A percentile compares a stretch with the other conserved stretches of the same genome.
These are phyloP conservation scores for Prunella strophiata DNA, from an alignment of 2,797 vertebrate species.

Conservation along the genomic window DNA sequence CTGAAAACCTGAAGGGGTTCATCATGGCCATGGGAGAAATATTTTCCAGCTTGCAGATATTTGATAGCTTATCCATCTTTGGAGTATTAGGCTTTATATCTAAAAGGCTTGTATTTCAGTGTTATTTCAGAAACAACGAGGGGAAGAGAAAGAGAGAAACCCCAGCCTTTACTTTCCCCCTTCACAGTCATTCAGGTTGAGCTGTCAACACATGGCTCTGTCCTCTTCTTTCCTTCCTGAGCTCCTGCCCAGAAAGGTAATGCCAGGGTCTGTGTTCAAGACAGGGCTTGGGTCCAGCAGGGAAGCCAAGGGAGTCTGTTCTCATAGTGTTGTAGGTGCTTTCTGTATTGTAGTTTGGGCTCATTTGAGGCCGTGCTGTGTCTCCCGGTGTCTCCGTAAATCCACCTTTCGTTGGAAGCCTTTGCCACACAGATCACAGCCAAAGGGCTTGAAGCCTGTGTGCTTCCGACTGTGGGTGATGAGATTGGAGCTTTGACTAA, in stretches of 20 bases:
- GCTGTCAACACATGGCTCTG: background rate
- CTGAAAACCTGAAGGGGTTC: background rate
- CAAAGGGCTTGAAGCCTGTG: slow-evolving; percentile 97
- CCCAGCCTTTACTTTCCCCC: slow-evolving; percentile 1
- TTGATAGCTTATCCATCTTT: slow-evolving; percentile 55
- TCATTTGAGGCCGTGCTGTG: slow-evolving; percentile 94
- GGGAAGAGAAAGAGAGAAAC: background rate
- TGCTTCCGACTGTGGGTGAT: slow-evolving; percentile 99
- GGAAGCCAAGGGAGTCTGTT: slow-evolving; percentile 10
- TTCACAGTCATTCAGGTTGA: slow-evolving; percentile 15
- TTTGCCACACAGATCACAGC: slow-evolving; percentile 94
- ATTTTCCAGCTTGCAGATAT: slow-evolving; percentile 25
- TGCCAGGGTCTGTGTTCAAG: background rate
- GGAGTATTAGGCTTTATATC: slow-evolving; percentile 8
- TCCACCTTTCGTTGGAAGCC: slow-evolving; percentile 98
- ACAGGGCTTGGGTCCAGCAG: background rate
- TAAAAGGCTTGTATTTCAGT: slow-evolving; percentile 54
- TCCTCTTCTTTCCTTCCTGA: background rate
- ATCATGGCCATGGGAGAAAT: background rate
- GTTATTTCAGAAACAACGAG: slow-evolving; percentile 55
- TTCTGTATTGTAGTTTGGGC: background rate
- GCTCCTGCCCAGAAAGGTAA: slow-evolving; percentile 11
- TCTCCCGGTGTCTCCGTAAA: slow-evolving; percentile 94
- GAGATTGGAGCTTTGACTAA: slow-evolving; percentile 99
- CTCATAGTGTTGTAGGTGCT: slow-evolving; percentile 74